Percentiles rank a stretch among this genome's conserved stretches.
phyloP scores from a whole-genome alignment of 2,113 vertebrate species.

The Lophotis ruficrista region DNA sequence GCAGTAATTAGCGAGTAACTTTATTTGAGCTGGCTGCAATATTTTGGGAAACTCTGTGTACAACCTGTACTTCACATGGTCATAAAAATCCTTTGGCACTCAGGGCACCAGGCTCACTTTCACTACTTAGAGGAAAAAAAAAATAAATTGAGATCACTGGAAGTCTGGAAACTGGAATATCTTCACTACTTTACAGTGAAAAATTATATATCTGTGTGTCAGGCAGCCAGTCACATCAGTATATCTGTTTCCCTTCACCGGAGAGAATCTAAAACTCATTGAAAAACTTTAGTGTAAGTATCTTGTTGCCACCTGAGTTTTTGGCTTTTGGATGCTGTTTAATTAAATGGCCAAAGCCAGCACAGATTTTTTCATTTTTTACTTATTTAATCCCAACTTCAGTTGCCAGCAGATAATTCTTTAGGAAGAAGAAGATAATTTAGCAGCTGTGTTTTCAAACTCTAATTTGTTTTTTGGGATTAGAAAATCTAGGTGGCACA shows the following conservation, averaged over 20 bases:
- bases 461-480: neutral
- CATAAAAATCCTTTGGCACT: neutral
- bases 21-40: neutral
- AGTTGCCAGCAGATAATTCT: neutral
- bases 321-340: neutral
- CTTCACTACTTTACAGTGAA: neutral
- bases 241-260: neutral
- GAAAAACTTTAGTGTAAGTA: neutral
- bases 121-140: neutral
- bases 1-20: neutral
- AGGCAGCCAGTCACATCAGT: neutral
- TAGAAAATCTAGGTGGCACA: neutral
- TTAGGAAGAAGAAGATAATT: neutral
- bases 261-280: neutral
- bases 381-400: neutral
- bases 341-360: neutral
- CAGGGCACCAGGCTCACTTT: neutral
- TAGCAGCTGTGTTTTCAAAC: neutral
- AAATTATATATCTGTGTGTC: neutral
- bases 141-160: neutral
- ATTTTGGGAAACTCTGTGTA: neutral
- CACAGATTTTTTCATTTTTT: rapidly evolving
- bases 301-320: neutral
- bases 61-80: neutral
- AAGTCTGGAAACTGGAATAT: neutral